Conservation (phyloP, 2,888 invertebrate genomes). For the Caenorhabditis macrosperma region DNA sequence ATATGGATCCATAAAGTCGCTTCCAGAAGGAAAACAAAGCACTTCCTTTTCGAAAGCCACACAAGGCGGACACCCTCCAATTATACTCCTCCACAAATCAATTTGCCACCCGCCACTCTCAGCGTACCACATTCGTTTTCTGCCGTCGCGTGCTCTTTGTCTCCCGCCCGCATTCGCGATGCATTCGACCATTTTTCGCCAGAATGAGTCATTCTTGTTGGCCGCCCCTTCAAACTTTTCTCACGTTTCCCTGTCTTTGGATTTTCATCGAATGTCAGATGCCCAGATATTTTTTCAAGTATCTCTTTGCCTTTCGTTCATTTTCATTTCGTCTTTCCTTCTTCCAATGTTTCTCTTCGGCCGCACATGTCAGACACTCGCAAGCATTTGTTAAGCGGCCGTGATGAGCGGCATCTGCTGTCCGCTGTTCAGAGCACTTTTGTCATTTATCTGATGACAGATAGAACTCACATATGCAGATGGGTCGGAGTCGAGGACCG, state of each 20-base stretch:
- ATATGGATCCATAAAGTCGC: not conserved
- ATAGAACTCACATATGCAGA: constrained; percentile 45
- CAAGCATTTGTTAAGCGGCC: constrained; percentile 47
- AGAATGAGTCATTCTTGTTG: no score
- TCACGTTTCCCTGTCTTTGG: not conserved
- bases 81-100: constrained; percentile 27
- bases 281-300: constrained; percentile 13
- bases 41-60: not conserved
- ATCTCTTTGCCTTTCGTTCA: not conserved
- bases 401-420: constrained; percentile 43
- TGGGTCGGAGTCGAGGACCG: constrained; percentile 20
- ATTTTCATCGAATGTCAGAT: constrained; percentile 1
- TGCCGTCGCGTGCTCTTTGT: not conserved
- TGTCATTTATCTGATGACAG: constrained; percentile 35
- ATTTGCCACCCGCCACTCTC: constrained; percentile 5
- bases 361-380: constrained; percentile 33
- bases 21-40: not conserved
- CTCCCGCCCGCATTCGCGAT: not conserved
- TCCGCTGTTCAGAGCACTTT: constrained; percentile 49
- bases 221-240: not conserved
- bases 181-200: not conserved
- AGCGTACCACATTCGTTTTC: not conserved
- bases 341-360: constrained; percentile 7
- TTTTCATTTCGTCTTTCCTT: constrained; percentile 23
- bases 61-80: constrained; percentile 24